Evolutionary conservation across 2,797 vertebrate species (phyloP).

Genomic region (Ambastaia sidthimunki): DNA sequence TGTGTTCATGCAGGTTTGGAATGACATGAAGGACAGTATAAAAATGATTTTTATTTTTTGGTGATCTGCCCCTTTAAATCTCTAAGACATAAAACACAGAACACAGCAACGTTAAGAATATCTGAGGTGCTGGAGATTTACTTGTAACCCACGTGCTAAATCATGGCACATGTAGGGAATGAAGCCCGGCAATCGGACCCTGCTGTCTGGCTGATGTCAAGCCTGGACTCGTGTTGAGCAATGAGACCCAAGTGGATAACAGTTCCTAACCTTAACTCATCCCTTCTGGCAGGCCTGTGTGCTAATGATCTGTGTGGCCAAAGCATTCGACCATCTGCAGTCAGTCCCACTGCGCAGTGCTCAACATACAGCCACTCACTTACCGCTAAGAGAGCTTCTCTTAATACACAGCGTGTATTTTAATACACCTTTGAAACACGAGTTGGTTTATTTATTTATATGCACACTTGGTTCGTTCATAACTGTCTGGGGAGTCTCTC

Average conservation of each 20-base stretch:
- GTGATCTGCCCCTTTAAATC: background rate
- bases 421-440: constrained; percentile 54
- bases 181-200: background rate
- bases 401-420: constrained; percentile 53
- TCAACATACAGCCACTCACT: constrained; percentile 28
- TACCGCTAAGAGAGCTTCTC: constrained; percentile 37
- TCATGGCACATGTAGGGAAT: constrained; percentile 1
- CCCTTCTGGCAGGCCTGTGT: constrained; percentile 25
- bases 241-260: constrained; percentile 23
- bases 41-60: background rate
- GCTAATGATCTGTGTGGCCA: constrained; percentile 38
- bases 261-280: constrained; percentile 26
- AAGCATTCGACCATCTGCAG: constrained; percentile 24
- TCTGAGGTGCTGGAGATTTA: background rate
- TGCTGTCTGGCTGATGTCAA: background rate
- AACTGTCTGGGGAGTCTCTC: background rate
- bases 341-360: background rate
- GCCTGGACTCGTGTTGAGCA: constrained; percentile 16
- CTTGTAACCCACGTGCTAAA: background rate
- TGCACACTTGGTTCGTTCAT: constrained; percentile 20
- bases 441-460: constrained; percentile 53
- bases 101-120: no score
- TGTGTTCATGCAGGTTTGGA: no score
- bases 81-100: background rate
- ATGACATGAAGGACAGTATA: no score